A percentile compares a stretch with the other conserved stretches of the same genome.
Conservation (phyloP, 2,797 vertebrate genomes). For the Neoniphon sammara region DNA sequence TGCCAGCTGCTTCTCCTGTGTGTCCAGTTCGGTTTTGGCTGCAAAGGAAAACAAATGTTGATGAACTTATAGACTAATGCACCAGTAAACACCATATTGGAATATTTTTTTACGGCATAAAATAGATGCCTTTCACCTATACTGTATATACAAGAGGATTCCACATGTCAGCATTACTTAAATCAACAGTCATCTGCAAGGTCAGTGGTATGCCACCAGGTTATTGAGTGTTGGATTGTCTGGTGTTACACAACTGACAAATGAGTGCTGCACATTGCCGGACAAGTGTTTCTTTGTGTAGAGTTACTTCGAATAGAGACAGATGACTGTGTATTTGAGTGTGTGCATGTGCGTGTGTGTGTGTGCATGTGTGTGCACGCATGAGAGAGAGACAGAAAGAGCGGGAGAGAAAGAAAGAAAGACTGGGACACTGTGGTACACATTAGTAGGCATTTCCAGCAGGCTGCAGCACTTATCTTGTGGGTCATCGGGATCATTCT, state of each 20-base stretch:
- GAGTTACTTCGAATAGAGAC: conserved; percentile 68
- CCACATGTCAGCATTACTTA: conserved; percentile 66
- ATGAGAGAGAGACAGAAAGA: conserved; percentile 29
- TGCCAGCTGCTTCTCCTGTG: conserved; percentile 87
- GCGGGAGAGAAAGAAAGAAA: conserved; percentile 29
- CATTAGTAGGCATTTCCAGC: conserved; percentile 55
- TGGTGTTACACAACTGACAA: conserved; percentile 74
- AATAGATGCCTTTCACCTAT: conserved; percentile 43
- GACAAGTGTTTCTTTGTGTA: conserved; percentile 78
- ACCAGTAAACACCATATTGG: conserved; percentile 38
- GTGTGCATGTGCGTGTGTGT: conserved; percentile 37
- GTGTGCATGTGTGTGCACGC: conserved; percentile 16
- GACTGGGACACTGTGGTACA: conserved; percentile 45
- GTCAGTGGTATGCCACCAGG: conserved; percentile 63
- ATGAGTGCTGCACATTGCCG: conserved; percentile 58
- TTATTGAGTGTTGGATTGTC: conserved; percentile 69
- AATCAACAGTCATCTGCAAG: conserved; percentile 64
- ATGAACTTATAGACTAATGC: conserved; percentile 9
- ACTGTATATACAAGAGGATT: conserved; percentile 50
- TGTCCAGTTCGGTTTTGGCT: conserved; percentile 93
- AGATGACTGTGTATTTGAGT: conserved; percentile 60
- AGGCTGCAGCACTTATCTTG: conserved; percentile 60
- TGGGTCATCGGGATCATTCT: conserved; percentile 53
- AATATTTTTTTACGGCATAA: conserved; percentile 29
- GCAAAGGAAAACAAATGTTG: conserved; percentile 54